Conservation (phyloP, 2,797 vertebrate species). For the Zenarchopterus dispar region DNA sequence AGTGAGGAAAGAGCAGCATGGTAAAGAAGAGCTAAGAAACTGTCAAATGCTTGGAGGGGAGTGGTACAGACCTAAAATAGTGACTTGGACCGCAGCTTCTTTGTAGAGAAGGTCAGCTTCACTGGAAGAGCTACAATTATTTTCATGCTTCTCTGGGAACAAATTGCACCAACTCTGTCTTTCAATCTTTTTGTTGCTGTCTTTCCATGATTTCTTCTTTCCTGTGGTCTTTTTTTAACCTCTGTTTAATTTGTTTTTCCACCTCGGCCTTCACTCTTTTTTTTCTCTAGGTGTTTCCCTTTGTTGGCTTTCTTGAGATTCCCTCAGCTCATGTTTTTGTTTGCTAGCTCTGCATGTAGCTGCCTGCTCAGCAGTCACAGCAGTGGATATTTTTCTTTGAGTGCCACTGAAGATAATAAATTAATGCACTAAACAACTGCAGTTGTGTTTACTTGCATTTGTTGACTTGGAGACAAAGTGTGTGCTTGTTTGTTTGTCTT, state of each 20-base stretch:
- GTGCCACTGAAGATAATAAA: conserved; percentile 34
- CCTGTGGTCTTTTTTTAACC: background rate
- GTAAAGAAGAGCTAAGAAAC: conserved; percentile 16
- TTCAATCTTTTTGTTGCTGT: conserved; percentile 17
- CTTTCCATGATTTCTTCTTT: conserved; percentile 1
- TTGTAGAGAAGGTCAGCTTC: too few relatives aligned
- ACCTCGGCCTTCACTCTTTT: background rate
- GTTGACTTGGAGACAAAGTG: background rate
- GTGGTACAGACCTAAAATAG: too few relatives aligned
- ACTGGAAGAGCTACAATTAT: too few relatives aligned
- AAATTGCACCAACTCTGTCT: background rate
- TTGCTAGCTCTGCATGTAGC: conserved; percentile 11
- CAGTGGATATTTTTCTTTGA: conserved; percentile 9
- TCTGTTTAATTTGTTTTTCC: background rate
- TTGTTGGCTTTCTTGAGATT: conserved; percentile 24
- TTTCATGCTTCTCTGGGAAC: conserved; percentile 5
- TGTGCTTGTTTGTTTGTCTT: conserved; percentile 19
- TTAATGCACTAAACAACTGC: conserved; percentile 21
- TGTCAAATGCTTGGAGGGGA: conserved; percentile 2
- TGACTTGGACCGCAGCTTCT: too few relatives aligned
- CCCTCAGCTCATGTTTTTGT: conserved; percentile 16
- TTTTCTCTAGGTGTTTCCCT: background rate
- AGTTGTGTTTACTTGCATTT: conserved; percentile 7
- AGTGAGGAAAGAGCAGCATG: conserved; percentile 2
- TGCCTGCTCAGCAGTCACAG: conserved; percentile 37